These are phyloP conservation scores for Periplaneta americana DNA, from an alignment of 1,140 invertebrate species.

Conservation along the genomic window DNA sequence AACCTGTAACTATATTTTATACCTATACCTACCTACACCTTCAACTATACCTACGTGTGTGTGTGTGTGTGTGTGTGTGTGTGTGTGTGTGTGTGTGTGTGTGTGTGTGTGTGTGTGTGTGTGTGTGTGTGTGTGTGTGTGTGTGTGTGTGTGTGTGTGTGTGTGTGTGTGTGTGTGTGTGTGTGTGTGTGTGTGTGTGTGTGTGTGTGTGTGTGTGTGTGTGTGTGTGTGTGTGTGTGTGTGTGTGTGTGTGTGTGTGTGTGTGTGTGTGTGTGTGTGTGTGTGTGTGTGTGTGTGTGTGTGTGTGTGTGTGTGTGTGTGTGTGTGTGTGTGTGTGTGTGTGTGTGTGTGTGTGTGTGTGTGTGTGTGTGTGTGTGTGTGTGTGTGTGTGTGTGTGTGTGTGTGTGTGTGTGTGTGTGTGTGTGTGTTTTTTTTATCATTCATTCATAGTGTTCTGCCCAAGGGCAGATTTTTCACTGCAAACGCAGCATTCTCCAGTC, in stretches of 20 bases:
- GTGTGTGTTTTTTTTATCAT: too few species aligned
- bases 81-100: slow-evolving; percentile 11
- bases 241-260: slow-evolving; percentile 17
- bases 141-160: slow-evolving; percentile 11
- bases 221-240: slow-evolving; percentile 9
- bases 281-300: slow-evolving; percentile 20
- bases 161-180: slow-evolving; percentile 11
- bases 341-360: slow-evolving; percentile 25
- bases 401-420: too few species aligned
- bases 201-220: slow-evolving; percentile 18
- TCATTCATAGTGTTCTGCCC: too few species aligned
- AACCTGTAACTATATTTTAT: too few species aligned
- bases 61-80: slow-evolving; percentile 11
- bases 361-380: slow-evolving; percentile 30
- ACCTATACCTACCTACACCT: too few species aligned
- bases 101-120: slow-evolving; percentile 11
- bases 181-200: slow-evolving; percentile 8
- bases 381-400: slow-evolving; percentile 29
- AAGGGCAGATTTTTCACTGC: too few species aligned
- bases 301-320: slow-evolving; percentile 19
- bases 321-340: slow-evolving; percentile 17
- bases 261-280: slow-evolving; percentile 18
- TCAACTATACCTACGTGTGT: too few species aligned
- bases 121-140: slow-evolving; percentile 11
- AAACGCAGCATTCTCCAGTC: too few species aligned